phyloP scores from a whole-genome alignment of 2,888 invertebrate genomes.

The Malacosoma neustria region DNA sequence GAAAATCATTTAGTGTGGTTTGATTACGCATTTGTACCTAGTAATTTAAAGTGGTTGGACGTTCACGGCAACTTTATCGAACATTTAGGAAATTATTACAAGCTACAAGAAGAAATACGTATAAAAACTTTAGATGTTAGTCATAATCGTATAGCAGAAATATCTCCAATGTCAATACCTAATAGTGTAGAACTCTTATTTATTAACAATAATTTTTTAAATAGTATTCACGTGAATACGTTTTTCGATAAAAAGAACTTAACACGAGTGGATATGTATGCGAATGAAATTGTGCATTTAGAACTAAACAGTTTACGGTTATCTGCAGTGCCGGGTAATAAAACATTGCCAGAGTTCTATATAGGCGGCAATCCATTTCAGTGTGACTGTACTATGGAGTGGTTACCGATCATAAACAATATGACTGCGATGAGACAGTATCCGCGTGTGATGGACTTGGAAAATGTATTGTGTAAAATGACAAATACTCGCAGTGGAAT shows the following conservation, averaged over 20 bases:
- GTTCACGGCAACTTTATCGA: constrained; percentile 93
- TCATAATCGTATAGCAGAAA: constrained; percentile 89
- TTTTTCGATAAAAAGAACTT: constrained; percentile 90
- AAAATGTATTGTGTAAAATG: constrained; percentile 91
- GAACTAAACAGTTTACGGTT: constrained; percentile 87
- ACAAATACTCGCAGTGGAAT: constrained; percentile 88
- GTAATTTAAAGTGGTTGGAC: constrained; percentile 92
- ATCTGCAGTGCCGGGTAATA: constrained; percentile 81
- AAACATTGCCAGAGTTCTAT: constrained; percentile 89
- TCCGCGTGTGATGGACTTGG: constrained; percentile 91
- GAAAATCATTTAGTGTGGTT: constrained; percentile 95
- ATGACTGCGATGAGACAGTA: constrained; percentile 88
- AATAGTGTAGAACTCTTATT: constrained; percentile 91
- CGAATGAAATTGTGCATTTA: constrained; percentile 88
- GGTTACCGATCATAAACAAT: constrained; percentile 93
- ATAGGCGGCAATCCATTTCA: constrained; percentile 95
- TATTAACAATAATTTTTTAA: constrained; percentile 92
- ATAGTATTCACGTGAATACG: constrained; percentile 86
- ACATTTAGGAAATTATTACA: constrained; percentile 90
- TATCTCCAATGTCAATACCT: constrained; percentile 89
- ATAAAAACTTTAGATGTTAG: constrained; percentile 92
- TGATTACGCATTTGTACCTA: constrained; percentile 93
- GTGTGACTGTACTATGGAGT: constrained; percentile 97
- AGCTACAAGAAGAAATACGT: constrained; percentile 85
- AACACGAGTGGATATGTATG: constrained; percentile 92